These are phyloP conservation scores for Premnoplex brunnescens DNA, from an alignment of 2,797 vertebrate genomes.

Conservation along the genomic window DNA sequence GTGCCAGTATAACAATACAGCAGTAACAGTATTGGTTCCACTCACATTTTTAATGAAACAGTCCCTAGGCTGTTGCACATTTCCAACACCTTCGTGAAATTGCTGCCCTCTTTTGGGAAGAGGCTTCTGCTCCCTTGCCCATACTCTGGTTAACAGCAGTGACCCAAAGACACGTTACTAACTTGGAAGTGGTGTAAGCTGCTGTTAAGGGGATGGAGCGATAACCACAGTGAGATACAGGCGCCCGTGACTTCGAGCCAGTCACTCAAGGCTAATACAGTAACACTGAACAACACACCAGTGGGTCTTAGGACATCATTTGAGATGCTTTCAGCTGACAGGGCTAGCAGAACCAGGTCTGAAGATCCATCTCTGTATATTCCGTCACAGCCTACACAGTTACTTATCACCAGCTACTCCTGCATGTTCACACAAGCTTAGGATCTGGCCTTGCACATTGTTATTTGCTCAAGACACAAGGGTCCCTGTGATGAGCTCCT, in stretches of 20 bases:
- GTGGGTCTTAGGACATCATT: neutral
- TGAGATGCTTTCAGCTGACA: neutral
- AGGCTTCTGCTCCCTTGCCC: neutral
- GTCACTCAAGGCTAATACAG: neutral
- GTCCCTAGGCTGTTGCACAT: neutral
- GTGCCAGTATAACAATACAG: neutral
- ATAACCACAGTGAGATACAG: neutral
- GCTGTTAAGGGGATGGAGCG: neutral
- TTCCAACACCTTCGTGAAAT: neutral
- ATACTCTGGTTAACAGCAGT: neutral
- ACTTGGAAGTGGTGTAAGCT: neutral
- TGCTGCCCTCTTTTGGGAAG: neutral
- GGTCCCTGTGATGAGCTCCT: neutral
- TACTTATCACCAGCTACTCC: neutral
- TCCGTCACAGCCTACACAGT: neutral
- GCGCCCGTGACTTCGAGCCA: neutral
- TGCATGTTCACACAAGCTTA: neutral
- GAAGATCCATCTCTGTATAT: neutral
- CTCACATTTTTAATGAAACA: neutral
- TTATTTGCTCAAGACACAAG: neutral
- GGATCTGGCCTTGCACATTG: neutral
- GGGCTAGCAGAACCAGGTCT: neutral
- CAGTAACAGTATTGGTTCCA: neutral
- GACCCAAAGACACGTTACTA: neutral
- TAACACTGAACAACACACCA: neutral